Percentiles rank a stretch among this genome's conserved stretches.
Evolutionary conservation across 2,797 vertebrate species (phyloP).

Genomic region (Anabacerthia variegaticeps): DNA sequence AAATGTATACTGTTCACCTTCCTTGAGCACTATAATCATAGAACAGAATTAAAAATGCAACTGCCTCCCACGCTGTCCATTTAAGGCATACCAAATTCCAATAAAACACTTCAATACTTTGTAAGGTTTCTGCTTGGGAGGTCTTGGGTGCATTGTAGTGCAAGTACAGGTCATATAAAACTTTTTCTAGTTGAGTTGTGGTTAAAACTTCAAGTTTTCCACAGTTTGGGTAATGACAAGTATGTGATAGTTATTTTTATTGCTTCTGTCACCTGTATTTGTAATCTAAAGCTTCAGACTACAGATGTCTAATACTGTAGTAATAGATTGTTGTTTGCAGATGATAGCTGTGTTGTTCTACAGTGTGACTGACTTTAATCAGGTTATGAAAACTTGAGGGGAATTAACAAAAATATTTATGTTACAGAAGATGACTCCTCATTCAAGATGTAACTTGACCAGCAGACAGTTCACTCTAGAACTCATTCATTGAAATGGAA

Average conservation of each 20-base stretch:
- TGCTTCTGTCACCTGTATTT: neutral
- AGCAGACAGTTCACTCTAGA: neutral
- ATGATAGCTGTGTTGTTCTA: neutral
- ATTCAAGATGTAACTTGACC: neutral
- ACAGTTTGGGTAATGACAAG: rapidly evolving
- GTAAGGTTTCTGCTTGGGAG: neutral
- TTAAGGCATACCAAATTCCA: neutral
- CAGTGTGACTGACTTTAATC: neutral
- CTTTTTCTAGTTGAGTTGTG: neutral
- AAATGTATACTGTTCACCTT: neutral
- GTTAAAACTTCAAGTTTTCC: neutral
- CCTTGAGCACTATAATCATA: neutral
- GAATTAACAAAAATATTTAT: neutral
- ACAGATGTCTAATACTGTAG: neutral
- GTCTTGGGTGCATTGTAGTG: neutral
- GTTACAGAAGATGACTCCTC: neutral
- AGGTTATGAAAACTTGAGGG: neutral
- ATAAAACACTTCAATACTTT: neutral
- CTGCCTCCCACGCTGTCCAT: neutral
- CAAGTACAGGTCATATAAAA: neutral
- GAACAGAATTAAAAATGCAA: neutral
- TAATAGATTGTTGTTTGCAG: neutral
- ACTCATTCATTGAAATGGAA: neutral
- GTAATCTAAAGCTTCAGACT: neutral
- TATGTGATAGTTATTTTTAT: neutral